These are phyloP conservation scores for Caenorhabditis wallacei DNA, from an alignment of 2,888 invertebrate genomes.

Conservation along the genomic window DNA sequence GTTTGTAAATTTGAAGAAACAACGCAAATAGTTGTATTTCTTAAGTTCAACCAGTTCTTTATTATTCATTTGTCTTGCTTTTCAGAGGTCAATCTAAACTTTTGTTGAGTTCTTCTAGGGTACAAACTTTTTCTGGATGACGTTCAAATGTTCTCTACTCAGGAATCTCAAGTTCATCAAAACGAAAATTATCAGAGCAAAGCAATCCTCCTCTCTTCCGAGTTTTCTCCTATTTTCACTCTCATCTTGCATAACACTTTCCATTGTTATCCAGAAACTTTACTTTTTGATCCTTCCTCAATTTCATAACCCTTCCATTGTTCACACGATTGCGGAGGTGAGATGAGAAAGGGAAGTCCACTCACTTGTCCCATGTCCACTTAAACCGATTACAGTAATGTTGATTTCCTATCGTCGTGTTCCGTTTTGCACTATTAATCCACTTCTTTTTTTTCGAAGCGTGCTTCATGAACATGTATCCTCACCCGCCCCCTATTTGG, in stretches of 20 bases:
- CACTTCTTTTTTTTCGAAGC: conserved; percentile 33
- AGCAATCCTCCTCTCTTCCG: conserved; percentile 35
- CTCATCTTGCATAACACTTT: conserved; percentile 50
- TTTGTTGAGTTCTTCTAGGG: background rate
- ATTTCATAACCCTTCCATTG: conserved; percentile 47
- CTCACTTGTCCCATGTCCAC: conserved; percentile 41
- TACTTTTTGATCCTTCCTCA: conserved; percentile 45
- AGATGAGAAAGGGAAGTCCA: conserved; percentile 42
- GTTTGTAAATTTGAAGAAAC: too few relatives aligned
- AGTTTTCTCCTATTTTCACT: conserved; percentile 52
- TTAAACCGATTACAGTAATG: conserved; percentile 57
- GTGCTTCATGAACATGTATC: conserved; percentile 7
- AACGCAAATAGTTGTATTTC: too few relatives aligned
- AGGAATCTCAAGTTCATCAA: conserved; percentile 29
- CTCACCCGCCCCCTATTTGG: conserved; percentile 30
- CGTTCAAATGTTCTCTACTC: conserved; percentile 13
- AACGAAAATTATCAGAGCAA: conserved; percentile 51
- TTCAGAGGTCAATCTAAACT: too few relatives aligned
- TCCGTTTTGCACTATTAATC: conserved; percentile 61
- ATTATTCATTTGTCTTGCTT: too few relatives aligned
- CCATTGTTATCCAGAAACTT: conserved; percentile 28
- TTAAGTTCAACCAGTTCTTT: too few relatives aligned
- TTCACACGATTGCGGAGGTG: conserved; percentile 28
- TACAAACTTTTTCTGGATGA: background rate
- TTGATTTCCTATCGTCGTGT: conserved; percentile 37